A percentile compares a stretch with the other conserved stretches of the same genome.
These are phyloP conservation scores for Scortum barcoo DNA, from an alignment of 2,113 vertebrate genomes.

Conservation along the genomic window DNA sequence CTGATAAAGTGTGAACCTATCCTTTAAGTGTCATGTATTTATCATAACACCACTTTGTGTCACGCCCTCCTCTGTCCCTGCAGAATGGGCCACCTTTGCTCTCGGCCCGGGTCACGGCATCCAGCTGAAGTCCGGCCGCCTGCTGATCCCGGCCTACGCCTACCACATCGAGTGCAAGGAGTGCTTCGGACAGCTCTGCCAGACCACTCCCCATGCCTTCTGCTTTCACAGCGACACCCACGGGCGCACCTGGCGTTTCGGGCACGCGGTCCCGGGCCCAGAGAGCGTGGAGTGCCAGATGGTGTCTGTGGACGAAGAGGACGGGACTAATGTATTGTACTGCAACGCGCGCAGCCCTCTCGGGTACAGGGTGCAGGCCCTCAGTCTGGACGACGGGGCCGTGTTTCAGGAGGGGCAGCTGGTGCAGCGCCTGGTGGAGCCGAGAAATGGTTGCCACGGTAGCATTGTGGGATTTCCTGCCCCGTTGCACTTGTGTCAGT, in stretches of 20 bases:
- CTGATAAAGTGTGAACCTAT: too few species aligned
- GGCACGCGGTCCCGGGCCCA: slow-evolving; percentile 88
- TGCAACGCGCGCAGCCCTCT: slow-evolving; percentile 93
- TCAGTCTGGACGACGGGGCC: slow-evolving; percentile 88
- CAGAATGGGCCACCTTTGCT: slow-evolving; percentile 96
- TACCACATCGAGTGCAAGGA: slow-evolving; percentile 92
- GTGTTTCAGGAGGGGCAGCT: slow-evolving; percentile 90
- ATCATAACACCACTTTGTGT: not conserved
- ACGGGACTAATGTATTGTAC: slow-evolving; percentile 88
- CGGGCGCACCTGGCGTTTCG: slow-evolving; percentile 88
- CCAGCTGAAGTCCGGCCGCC: slow-evolving; percentile 91
- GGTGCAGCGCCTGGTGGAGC: slow-evolving; percentile 89
- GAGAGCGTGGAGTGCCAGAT: slow-evolving; percentile 94
- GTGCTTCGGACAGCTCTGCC: slow-evolving; percentile 92
- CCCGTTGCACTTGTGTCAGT: slow-evolving; percentile 63
- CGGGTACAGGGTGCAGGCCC: slow-evolving; percentile 91
- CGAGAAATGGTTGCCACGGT: slow-evolving; percentile 91
- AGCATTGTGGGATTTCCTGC: slow-evolving; percentile 93
- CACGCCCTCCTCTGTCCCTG: not conserved
- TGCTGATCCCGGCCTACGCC: slow-evolving; percentile 93
- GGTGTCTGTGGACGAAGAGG: slow-evolving; percentile 89
- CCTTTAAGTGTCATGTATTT: not conserved
- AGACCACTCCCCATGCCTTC: slow-evolving; percentile 90
- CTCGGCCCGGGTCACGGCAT: slow-evolving; percentile 94
- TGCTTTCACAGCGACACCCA: slow-evolving; percentile 95